These are phyloP conservation scores for Eristalis intricaria DNA, from an alignment of 2,888 invertebrate genomes.

Conservation along the genomic window DNA sequence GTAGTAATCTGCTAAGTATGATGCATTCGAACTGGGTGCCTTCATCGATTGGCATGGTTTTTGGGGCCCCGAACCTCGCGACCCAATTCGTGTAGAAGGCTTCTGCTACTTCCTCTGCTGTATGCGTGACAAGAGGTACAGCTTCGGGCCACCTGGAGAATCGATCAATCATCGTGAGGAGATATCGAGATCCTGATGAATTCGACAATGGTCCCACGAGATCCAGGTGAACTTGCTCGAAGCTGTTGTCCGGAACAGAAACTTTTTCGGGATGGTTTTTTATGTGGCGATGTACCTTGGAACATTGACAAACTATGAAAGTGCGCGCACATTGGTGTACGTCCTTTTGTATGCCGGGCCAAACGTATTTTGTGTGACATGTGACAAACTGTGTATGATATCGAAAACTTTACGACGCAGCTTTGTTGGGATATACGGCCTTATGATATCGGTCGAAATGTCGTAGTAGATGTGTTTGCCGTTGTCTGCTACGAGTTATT, in stretches of 20 bases:
- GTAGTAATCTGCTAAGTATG: too few species aligned
- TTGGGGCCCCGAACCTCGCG: too few species aligned
- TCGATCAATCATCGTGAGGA: not conserved
- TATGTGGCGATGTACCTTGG: constrained; percentile 7
- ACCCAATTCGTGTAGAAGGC: not conserved
- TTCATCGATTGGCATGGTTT: too few species aligned
- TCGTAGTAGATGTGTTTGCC: not conserved
- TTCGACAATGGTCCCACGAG: not conserved
- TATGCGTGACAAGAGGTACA: not conserved
- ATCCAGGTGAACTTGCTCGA: not conserved
- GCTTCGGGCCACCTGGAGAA: not conserved
- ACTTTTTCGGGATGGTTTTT: not conserved
- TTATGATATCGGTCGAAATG: not conserved
- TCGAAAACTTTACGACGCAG: not conserved
- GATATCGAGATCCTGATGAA: not conserved
- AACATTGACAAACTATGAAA: constrained; percentile 7
- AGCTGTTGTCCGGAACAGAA: not conserved
- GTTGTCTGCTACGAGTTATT: not conserved
- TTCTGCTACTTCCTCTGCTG: not conserved
- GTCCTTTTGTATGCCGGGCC: not conserved
- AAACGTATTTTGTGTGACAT: not conserved
- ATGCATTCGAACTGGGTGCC: too few species aligned
- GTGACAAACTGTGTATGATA: too few species aligned
- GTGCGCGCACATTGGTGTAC: not conserved
- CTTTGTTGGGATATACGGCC: not conserved